These are phyloP conservation scores for Oophaga pumilio DNA, from an alignment of 2,113 vertebrate genomes.

Conservation along the genomic window DNA sequence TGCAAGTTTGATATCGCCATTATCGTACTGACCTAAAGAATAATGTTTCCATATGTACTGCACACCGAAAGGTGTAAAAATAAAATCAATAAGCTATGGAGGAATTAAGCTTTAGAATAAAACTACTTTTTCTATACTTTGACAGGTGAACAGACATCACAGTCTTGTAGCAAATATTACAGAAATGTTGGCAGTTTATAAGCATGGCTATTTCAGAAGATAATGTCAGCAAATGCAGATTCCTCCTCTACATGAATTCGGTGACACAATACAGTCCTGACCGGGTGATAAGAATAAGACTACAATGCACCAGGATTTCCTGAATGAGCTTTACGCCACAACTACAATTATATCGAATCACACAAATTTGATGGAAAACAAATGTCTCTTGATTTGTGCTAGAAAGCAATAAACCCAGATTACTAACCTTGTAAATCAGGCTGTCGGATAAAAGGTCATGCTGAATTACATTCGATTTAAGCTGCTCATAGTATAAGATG, in stretches of 20 bases:
- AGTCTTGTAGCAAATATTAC: no score
- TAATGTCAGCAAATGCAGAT: no score
- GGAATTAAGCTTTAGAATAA: no score
- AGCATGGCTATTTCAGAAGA: no score
- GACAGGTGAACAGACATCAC: no score
- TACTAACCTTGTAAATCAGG: slow-evolving; percentile 94
- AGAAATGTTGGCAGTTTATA: no score
- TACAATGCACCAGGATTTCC: background rate
- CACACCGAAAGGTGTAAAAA: no score
- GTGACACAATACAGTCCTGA: background rate
- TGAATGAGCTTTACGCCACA: background rate
- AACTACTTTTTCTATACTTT: no score
- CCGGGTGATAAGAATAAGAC: background rate
- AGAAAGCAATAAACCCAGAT: slow-evolving; percentile 47
- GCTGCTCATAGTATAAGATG: slow-evolving; percentile 91
- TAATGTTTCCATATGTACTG: no score
- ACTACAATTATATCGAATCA: background rate
- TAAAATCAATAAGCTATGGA: no score
- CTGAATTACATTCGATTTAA: slow-evolving; percentile 93
- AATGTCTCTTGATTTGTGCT: slow-evolving; percentile 34
- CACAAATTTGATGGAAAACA: slow-evolving; percentile 40
- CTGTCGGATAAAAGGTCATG: slow-evolving; percentile 94
- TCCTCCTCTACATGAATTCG: background rate
- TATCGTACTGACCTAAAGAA: no score
- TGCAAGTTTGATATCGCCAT: no score